A percentile compares a stretch with the other conserved stretches of the same genome.
Evolutionary conservation across 1,140 invertebrate species (phyloP).

Genomic region (Drosophila tsacasi): DNA sequence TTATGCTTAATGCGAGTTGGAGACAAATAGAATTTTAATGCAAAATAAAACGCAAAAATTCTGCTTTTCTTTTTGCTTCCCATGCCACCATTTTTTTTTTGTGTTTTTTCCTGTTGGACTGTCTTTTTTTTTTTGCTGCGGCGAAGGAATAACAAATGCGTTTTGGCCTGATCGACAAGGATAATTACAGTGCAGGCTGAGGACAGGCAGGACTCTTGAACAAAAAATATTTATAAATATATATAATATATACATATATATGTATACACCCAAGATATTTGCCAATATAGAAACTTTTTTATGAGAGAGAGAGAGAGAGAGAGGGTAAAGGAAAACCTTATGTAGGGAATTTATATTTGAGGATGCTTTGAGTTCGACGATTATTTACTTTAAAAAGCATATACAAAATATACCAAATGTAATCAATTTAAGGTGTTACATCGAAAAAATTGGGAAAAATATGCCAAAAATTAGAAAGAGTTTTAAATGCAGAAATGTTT

Average conservation of each 20-base stretch:
- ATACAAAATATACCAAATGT: no score
- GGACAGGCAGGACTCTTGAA: background rate
- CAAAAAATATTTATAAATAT: background rate
- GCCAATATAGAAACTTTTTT: background rate
- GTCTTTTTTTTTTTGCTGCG: conserved; percentile 21
- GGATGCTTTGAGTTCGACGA: background rate
- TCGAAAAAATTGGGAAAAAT: no score
- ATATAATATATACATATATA: background rate
- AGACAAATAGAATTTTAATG: conserved; percentile 81
- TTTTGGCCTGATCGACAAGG: conserved; percentile 14
- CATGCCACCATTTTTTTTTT: background rate
- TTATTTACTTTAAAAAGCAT: no score
- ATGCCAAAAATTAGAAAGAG: no score
- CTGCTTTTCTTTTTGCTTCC: background rate
- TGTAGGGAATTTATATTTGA: no score
- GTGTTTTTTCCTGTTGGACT: background rate
- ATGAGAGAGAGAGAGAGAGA: background rate
- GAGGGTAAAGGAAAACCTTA: no score
- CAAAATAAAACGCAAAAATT: conserved; percentile 47
- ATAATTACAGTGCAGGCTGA: conserved; percentile 19
- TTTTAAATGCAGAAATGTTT: no score
- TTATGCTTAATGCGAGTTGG: conserved; percentile 41
- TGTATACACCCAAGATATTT: background rate
- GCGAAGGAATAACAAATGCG: conserved; percentile 33
- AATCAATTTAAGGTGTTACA: no score